Evolutionary conservation across 2,888 invertebrate species (phyloP).

Genomic region (Tillus elongatus): DNA sequence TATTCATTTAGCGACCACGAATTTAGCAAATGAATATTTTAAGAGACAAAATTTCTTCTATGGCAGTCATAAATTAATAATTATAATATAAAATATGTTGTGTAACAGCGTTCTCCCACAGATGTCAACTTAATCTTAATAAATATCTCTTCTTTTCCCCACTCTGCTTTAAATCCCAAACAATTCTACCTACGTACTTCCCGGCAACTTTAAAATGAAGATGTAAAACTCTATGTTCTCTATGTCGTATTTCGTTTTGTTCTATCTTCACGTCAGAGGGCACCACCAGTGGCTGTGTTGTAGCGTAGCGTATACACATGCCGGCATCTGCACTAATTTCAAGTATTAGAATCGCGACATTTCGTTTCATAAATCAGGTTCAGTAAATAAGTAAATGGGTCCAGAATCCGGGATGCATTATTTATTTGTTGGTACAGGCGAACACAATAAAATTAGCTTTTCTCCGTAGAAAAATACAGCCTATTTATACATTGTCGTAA

Average conservation of each 20-base stretch:
- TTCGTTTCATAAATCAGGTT: too few relatives aligned
- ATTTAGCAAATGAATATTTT: too few relatives aligned
- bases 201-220: conserved; percentile 33
- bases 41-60: too few relatives aligned
- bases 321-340: not conserved
- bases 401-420: too few relatives aligned
- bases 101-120: conserved; percentile 29
- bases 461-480: too few relatives aligned
- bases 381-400: too few relatives aligned
- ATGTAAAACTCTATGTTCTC: conserved; percentile 29
- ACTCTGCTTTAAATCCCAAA: conserved; percentile 30
- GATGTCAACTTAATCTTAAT: conserved; percentile 37
- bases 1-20: too few relatives aligned
- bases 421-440: too few relatives aligned
- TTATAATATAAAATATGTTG: conserved; percentile 27
- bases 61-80: conserved; percentile 32
- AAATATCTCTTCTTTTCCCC: conserved; percentile 34
- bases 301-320: too few relatives aligned
- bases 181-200: conserved; percentile 33
- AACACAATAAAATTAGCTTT: too few relatives aligned
- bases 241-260: conserved; percentile 12
- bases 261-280: not conserved
- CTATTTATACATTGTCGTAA: too few relatives aligned
- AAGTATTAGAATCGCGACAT: conserved; percentile 2
- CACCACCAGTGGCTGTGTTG: not conserved